Conservation (phyloP, 2,888 invertebrate genomes). For the Sminthurinus aureus region DNA sequence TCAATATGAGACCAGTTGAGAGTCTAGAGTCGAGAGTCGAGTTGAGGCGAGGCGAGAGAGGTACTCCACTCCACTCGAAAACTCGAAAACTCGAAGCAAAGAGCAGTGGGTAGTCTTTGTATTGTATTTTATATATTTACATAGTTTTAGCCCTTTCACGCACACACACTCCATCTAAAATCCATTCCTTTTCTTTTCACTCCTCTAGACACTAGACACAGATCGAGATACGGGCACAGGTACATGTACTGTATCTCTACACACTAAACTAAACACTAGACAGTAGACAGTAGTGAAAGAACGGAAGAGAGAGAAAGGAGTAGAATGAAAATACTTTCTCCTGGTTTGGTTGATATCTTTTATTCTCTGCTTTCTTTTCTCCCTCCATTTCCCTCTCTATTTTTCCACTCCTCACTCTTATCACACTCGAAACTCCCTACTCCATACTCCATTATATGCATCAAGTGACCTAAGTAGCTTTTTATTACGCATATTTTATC, state of each 20-base stretch:
- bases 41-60: too few species aligned
- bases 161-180: too few species aligned
- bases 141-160: too few species aligned
- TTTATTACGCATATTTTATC: slow-evolving; percentile 36
- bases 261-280: too few species aligned
- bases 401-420: not conserved
- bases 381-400: not conserved
- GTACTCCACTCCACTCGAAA: not conserved
- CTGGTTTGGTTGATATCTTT: too few species aligned
- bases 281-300: too few species aligned
- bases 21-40: too few species aligned
- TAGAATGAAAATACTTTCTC: too few species aligned
- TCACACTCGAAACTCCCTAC: not conserved
- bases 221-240: not conserved
- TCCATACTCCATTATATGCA: not conserved
- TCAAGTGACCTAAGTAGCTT: slow-evolving; percentile 26
- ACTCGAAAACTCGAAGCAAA: not conserved
- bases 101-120: slow-evolving; percentile 25
- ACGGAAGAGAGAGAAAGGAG: too few species aligned
- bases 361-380: not conserved
- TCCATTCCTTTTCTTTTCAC: not conserved
- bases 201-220: not conserved
- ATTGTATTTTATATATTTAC: not conserved
- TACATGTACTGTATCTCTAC: too few species aligned
- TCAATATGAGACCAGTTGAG: too few species aligned